Evolutionary conservation across 2,888 invertebrate genomes (phyloP).

Genomic region (Sabellastarte sp.): DNA sequence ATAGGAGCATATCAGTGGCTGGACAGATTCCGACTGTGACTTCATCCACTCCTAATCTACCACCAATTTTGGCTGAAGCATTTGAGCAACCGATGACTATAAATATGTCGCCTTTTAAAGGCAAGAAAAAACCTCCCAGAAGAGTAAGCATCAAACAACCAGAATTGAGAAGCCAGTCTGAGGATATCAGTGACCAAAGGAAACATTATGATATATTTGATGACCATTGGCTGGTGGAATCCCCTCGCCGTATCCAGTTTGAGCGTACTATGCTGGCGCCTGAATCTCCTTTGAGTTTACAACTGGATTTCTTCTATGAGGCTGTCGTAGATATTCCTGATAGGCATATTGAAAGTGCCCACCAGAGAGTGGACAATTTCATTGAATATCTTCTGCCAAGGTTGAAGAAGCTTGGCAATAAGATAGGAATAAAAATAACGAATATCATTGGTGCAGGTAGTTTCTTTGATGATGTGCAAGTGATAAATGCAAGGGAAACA

Average conservation of each 20-base stretch:
- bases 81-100: no score
- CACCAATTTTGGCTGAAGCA: no score
- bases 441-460: constrained; percentile 19
- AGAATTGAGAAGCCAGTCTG: no score
- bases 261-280: background rate
- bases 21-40: no score
- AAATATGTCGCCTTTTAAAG: no score
- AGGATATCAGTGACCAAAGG: no score
- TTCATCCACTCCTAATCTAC: no score
- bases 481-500: constrained; percentile 12
- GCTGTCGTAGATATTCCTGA: constrained; percentile 14
- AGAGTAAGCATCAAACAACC: no score
- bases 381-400: constrained; percentile 13
- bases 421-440: constrained; percentile 14
- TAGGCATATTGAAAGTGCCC: constrained; percentile 6
- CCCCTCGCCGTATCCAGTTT: background rate
- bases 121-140: no score
- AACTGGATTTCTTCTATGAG: constrained; percentile 20
- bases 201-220: background rate
- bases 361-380: constrained; percentile 3
- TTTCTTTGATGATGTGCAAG: constrained; percentile 18
- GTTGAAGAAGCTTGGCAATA: constrained; percentile 14
- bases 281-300: background rate
- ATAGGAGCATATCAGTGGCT: no score
- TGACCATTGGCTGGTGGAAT: background rate